Evolutionary conservation across 2,797 vertebrate species (phyloP).

Genomic region (Sus cebifrons): DNA sequence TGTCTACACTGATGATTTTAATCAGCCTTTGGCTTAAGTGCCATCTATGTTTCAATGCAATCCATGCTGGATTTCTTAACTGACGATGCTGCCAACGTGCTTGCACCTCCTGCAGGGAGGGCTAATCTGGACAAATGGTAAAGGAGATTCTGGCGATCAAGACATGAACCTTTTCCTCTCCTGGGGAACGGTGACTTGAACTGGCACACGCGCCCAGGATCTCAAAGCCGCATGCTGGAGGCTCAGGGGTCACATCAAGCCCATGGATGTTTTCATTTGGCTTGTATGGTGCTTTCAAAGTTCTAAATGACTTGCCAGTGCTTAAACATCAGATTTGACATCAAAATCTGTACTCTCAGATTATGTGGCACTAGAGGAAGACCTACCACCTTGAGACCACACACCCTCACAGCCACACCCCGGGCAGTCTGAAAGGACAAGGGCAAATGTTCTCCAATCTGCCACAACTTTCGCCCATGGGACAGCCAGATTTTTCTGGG

Average conservation of each 20-base stretch:
- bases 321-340: background rate
- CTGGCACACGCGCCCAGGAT: background rate
- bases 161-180: background rate
- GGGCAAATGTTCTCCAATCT: background rate
- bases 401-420: rapidly evolving
- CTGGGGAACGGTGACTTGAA: background rate
- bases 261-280: background rate
- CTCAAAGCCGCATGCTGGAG: background rate
- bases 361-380: background rate
- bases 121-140: background rate
- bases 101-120: background rate
- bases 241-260: conserved; percentile 6
- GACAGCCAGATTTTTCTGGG: background rate
- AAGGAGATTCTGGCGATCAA: background rate
- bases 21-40: background rate
- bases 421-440: no score
- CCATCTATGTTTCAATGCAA: background rate
- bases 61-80: background rate
- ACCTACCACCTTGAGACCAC: background rate
- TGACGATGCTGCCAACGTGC: background rate
- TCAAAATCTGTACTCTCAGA: background rate
- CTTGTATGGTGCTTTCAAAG: background rate
- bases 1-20: background rate
- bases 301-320: background rate
- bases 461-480: background rate